Base-by-base conservation (phyloP, 1,140 invertebrate genomes). In the Brachionus asplanchnoidis region DNA sequence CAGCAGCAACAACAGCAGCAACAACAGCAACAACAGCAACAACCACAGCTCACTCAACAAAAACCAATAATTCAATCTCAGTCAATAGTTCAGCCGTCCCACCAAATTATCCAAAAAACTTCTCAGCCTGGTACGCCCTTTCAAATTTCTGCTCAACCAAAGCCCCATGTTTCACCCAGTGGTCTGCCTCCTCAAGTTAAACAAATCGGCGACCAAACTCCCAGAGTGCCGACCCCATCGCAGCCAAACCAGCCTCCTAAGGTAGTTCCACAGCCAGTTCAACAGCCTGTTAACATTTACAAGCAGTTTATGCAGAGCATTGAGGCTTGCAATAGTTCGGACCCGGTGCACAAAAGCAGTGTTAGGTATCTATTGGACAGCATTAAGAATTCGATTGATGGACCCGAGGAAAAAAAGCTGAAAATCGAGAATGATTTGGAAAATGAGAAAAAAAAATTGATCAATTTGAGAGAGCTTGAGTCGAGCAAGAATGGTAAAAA, bases 281-380 rank as follows among this genome's bases (percentile, higher is more conserved):
- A 46, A 77, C 42, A 46, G 36, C 32, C 20, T 32, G 28, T 23
- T 9, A 60, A 42, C 11, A 82, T 42, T 32, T 65, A 42, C 20
- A 60, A 82, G 36, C 36, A 42, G 40, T 36, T 60, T 7, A 36
- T 17, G 28, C 50, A 65, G 14, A 77, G 73, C 17, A 65, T 82
- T 28, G 79, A 82, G 32, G 65, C 53, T 17, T 82, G 79, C 65
- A 65, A 68, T n/a, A 60, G 32, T 17, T 66, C 79, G 8, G 60
- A 82, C 44, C 42, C 79, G 28, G 65, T 44, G 28, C 79, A 82
- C 40, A 82, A 82, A 82, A 82, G 53, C 53, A 82, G 53, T 82
- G 79, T 82, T 68, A 23, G 79, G 32, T 82, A 82, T 82, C 23
- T 82, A 20, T 36, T 82, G 14, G 79, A 82, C 20, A 82, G 53